Percentiles rank a stretch among this genome's conserved stretches.
Conservation (phyloP, 2,113 vertebrate species). For the Psophia crepitans region DNA sequence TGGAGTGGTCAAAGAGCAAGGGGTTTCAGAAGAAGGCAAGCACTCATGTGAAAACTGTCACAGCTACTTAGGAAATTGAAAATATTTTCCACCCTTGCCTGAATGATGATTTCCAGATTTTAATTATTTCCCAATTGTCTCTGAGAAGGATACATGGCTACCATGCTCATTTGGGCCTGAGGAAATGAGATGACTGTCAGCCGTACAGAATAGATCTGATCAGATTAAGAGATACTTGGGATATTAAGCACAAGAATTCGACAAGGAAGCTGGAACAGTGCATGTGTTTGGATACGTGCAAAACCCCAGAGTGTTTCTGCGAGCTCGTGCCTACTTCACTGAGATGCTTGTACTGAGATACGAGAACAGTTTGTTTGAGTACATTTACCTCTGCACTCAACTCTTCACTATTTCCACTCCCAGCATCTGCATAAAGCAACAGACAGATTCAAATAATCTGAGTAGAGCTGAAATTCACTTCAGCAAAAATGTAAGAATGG, state of each 20-base stretch:
- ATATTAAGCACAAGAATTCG: background rate
- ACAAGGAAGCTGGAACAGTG: background rate
- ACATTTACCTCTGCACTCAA: background rate
- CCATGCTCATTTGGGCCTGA: background rate
- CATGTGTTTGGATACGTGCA: background rate
- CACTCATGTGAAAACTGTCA: background rate
- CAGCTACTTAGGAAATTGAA: conserved; percentile 22
- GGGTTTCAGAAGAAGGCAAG: conserved; percentile 1
- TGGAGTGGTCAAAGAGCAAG: background rate
- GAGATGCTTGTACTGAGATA: background rate
- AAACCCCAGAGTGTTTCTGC: background rate
- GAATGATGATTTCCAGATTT: conserved; percentile 27
- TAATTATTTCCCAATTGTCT: conserved; percentile 13
- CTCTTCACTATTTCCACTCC: background rate
- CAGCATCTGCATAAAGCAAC: background rate
- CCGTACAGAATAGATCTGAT: background rate
- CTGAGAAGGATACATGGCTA: background rate
- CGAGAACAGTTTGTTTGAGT: background rate
- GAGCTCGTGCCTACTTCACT: background rate
- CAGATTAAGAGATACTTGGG: background rate
- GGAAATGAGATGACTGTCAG: background rate
- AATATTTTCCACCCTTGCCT: conserved; percentile 18
- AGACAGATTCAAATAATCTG: background rate
- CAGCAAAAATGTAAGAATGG: background rate
- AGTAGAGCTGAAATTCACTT: background rate